Conservation (phyloP, 2,113 vertebrate genomes). For the Mus spicilegus region DNA sequence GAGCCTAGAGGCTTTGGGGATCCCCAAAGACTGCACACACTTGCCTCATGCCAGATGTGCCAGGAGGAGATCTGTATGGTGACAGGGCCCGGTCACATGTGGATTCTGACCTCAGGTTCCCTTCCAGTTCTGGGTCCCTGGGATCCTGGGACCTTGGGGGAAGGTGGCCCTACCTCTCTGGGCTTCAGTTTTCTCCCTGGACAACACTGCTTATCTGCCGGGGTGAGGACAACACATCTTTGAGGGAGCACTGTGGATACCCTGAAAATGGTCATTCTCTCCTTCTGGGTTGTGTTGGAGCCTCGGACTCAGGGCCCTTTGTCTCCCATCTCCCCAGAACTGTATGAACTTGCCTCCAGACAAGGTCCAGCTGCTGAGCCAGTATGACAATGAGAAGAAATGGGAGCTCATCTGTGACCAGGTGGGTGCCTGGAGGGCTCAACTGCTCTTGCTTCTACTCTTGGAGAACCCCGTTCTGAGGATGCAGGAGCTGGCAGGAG, state of each 20-base stretch:
- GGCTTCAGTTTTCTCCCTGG: neutral
- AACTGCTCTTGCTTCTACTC: fast-evolving
- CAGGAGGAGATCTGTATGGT: neutral
- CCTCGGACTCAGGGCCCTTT: neutral
- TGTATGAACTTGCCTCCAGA: conserved; percentile 97
- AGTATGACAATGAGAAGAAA: conserved; percentile 98
- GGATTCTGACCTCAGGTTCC: neutral
- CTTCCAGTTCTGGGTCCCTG: neutral
- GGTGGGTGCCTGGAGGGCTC: conserved; percentile 43
- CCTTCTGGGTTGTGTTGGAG: neutral
- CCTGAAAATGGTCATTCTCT: neutral
- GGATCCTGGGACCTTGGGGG: no score
- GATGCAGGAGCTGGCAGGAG: neutral
- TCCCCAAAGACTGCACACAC: neutral
- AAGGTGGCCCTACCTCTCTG: neutral
- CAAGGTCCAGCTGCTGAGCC: conserved; percentile 94
- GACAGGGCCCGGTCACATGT: neutral
- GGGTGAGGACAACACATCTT: neutral
- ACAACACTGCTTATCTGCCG: neutral
- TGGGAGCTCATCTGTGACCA: conserved; percentile 95
- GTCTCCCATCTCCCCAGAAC: conserved; percentile 86
- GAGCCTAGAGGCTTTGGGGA: neutral
- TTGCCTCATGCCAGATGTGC: no score
- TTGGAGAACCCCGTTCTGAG: neutral
- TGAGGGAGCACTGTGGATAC: neutral